Conservation (phyloP, 37 sponge, comb jelly and placozoan genomes). For the Hexactinellida sp. region DNA sequence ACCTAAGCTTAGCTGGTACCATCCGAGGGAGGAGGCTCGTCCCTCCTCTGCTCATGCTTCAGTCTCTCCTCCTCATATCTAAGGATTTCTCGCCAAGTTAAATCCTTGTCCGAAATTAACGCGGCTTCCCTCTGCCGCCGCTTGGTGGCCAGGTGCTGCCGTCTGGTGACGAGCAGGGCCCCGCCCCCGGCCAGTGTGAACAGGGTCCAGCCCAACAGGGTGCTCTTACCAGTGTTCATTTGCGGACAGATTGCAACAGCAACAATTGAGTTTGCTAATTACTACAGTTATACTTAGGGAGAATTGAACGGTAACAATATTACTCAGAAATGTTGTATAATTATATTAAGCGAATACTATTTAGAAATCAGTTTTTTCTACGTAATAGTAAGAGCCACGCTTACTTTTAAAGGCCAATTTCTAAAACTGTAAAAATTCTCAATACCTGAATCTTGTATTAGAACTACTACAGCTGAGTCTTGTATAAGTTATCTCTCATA, state of each 20-base stretch:
- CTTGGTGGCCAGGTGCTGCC: not conserved
- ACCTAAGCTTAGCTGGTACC: not conserved
- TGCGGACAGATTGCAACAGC: not conserved
- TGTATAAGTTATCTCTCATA: too few species aligned
- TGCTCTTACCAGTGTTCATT: not conserved
- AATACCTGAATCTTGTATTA: too few species aligned
- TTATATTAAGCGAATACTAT: too few species aligned
- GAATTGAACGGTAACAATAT: too few species aligned
- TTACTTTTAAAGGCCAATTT: too few species aligned
- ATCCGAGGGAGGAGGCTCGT: not conserved
- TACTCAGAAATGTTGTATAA: too few species aligned
- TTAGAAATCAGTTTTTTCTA: too few species aligned
- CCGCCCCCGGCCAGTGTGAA: not conserved
- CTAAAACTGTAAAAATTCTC: too few species aligned
- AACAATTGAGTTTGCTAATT: not conserved
- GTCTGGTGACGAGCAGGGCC: not conserved
- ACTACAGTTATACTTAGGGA: not conserved
- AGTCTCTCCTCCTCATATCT: not conserved
- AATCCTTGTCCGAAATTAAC: not conserved
- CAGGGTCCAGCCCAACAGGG: not conserved
- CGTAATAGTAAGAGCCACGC: too few species aligned
- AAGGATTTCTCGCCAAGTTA: not conserved
- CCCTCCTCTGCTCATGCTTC: not conserved
- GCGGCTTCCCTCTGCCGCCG: not conserved
- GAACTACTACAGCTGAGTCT: too few species aligned